Base-by-base conservation (phyloP, 2,797 vertebrate species). In the Hipposideros larvatus region DNA sequence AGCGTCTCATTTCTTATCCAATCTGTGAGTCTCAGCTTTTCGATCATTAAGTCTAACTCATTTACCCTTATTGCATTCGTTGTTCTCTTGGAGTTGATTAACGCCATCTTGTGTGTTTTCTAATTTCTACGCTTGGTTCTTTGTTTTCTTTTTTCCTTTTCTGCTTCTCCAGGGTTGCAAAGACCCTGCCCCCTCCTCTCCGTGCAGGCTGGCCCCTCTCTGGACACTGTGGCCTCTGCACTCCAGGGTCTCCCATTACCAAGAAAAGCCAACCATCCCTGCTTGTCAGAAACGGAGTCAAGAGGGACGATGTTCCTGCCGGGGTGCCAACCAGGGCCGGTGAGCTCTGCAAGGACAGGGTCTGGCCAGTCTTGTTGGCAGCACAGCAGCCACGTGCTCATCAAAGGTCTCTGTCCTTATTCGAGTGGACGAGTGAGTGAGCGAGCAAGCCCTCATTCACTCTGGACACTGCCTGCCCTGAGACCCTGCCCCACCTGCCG, bases 381-480 rank as follows among this genome's bases (percentile, higher is more conserved):
- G 34, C 6, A 9, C 31, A 11, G 37, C 0, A 4, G 24, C 63
- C 0, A 0, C 59, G 15, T 5, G 8, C 41, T 13, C 19, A 0
- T 15, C 6, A 4, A 3, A 55, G 3, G n/a, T 34, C 24, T 21
- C 7, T 0, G 22, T 31, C n/a, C 19, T 0, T 1, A 0, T 1
- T 0, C 4, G 55, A 13, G 28, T 2, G 53, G 6, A 4, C 0
- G 4, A 19, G 31, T 18, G 63, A n/a, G 1, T 21, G 53, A 55
- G 53, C 15, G 2, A 5, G 6, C 9, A 7, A 31, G 37, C 11
- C 21, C 31, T 26, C 24, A 0, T 2, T 59, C n/a, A 1, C 11
- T 21, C 1, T 18, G 71, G 48, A 14, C 68, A 16, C 5, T 28
- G 24, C 28, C 37, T 1, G 31, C 18, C 28, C 77, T 2, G 3